A percentile compares a stretch with the other conserved stretches of the same genome.
phyloP scores from a whole-genome alignment of 1,140 invertebrate species.

The Heliconius eleuchia region DNA sequence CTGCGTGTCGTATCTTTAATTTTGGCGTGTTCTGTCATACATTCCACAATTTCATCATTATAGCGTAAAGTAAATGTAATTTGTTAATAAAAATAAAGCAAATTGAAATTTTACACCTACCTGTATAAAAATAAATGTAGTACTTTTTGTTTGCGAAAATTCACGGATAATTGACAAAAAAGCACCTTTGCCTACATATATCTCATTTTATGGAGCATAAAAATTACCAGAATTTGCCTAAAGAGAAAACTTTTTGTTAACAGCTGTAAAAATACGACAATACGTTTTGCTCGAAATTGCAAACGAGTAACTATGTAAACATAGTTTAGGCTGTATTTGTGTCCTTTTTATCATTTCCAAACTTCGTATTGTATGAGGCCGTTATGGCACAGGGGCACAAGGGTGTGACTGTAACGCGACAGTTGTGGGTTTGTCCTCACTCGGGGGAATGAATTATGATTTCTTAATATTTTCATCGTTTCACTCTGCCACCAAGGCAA shows the following conservation, averaged over 20 bases:
- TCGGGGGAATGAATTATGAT: no score
- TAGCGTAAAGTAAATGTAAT: no score
- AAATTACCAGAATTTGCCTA: neutral
- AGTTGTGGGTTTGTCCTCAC: no score
- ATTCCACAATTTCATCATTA: no score
- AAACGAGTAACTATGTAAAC: no score
- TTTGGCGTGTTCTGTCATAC: no score
- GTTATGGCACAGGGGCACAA: no score
- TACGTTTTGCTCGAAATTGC: neutral
- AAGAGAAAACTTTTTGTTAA: conserved; percentile 11
- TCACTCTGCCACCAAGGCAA: no score
- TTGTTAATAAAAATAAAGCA: no score
- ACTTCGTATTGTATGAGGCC: neutral
- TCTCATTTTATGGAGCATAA: neutral
- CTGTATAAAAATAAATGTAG: neutral
- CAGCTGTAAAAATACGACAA: neutral
- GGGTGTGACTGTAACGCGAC: no score
- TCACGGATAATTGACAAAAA: neutral
- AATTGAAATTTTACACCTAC: neutral
- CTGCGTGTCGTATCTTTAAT: no score
- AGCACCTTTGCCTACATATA: neutral
- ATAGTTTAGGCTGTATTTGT: neutral
- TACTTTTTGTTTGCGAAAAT: neutral
- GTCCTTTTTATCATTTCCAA: neutral
- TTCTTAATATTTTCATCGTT: no score